Conservation (phyloP, 2,113 vertebrate genomes). For the Zapus hudsonius region DNA sequence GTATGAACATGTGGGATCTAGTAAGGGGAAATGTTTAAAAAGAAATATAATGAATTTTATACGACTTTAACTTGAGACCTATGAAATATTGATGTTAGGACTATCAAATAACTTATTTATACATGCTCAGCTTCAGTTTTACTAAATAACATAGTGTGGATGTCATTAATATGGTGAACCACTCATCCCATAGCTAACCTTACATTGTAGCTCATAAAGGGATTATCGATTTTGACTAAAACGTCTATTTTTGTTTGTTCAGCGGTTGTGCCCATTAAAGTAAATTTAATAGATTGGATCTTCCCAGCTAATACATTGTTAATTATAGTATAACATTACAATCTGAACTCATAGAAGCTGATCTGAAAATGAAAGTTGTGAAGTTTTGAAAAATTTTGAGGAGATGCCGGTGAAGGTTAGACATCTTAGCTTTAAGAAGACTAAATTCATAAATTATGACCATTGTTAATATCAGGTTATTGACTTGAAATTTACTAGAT, state of each 20-base stretch:
- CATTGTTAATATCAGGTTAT: background rate
- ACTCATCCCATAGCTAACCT: background rate
- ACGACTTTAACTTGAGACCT: background rate
- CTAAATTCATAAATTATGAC: background rate
- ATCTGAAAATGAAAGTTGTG: too few species aligned
- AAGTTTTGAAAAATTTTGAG: too few species aligned
- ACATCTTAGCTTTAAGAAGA: too few species aligned
- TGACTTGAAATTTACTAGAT: background rate
- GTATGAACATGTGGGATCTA: background rate
- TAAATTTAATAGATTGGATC: background rate
- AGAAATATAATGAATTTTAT: background rate
- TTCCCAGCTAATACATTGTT: background rate
- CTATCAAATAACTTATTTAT: background rate
- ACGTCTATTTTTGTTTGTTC: background rate
- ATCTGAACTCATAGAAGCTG: too few species aligned
- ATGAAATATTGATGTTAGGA: background rate
- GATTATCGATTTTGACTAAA: background rate
- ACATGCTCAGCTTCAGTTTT: background rate
- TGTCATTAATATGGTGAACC: background rate
- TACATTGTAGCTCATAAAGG: background rate
- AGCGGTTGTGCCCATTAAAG: background rate
- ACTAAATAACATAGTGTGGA: background rate
- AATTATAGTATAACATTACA: background rate
- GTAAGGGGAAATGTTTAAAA: background rate
- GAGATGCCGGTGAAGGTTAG: background rate